Evolutionary conservation across 2,797 vertebrate species (phyloP).

Genomic region (Falco concolor): DNA sequence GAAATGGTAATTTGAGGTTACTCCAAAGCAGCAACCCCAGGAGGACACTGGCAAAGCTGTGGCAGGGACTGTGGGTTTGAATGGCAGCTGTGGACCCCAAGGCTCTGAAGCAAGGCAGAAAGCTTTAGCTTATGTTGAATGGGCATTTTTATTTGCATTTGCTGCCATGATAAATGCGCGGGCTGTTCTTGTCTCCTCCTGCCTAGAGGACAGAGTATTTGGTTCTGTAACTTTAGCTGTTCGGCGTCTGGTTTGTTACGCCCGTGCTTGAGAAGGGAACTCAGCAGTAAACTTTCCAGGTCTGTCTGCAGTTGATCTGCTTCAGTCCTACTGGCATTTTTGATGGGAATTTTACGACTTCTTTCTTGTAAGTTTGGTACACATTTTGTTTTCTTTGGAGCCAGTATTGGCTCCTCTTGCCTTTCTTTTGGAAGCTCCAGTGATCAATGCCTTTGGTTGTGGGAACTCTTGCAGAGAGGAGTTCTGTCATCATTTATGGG

Average conservation of each 20-base stretch:
- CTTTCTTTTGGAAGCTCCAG: constrained; percentile 38
- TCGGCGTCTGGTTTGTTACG: neutral
- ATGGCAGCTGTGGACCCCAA: neutral
- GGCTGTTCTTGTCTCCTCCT: neutral
- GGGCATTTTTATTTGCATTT: neutral
- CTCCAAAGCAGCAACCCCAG: neutral
- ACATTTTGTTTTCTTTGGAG: constrained; percentile 54
- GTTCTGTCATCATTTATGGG: constrained; percentile 56
- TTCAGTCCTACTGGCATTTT: constrained; percentile 47
- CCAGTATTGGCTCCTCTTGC: constrained; percentile 5
- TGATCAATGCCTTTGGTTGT: constrained; percentile 63
- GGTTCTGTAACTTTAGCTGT: constrained; percentile 14
- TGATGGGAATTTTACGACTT: constrained; percentile 41
- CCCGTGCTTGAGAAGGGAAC: neutral
- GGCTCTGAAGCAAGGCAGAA: neutral
- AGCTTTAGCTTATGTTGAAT: neutral
- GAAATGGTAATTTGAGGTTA: neutral
- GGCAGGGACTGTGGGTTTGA: neutral
- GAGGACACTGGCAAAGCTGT: neutral
- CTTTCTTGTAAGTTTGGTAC: constrained; percentile 24
- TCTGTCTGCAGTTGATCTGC: constrained; percentile 20
- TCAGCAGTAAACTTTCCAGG: constrained; percentile 10
- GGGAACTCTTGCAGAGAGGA: constrained; percentile 53
- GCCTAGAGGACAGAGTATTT: neutral
- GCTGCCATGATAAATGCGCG: neutral